Evolutionary conservation across 2,113 vertebrate genomes (phyloP).

Genomic region (Lanius ludovicianus): DNA sequence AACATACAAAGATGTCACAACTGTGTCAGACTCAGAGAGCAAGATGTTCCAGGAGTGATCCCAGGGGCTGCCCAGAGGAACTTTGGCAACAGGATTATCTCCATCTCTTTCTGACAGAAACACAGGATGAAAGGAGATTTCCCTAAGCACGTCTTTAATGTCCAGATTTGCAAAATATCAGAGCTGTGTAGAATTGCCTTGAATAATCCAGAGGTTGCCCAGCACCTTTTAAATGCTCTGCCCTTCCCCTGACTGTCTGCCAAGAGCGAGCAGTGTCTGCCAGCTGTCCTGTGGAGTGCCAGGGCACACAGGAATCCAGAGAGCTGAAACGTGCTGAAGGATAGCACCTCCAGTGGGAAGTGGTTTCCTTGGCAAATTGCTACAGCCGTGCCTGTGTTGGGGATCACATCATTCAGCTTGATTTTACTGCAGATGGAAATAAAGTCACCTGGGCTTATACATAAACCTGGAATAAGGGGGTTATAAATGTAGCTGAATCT

Average conservation of each 20-base stretch:
- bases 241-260: constrained; percentile 22
- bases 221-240: neutral
- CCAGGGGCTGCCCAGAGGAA: neutral
- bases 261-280: neutral
- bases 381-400: neutral
- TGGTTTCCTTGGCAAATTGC: neutral
- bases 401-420: neutral
- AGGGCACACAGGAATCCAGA: neutral
- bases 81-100: constrained; percentile 23
- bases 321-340: neutral
- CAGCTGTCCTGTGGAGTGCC: constrained; percentile 2
- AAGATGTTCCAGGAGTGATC: neutral
- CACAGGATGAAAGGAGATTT: neutral
- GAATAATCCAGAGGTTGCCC: constrained; percentile 14
- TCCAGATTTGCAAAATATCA: constrained; percentile 3
- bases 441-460: neutral
- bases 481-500: neutral
- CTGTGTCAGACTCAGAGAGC: neutral
- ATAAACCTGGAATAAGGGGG: neutral
- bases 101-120: constrained; percentile 9
- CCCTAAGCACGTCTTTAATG: neutral
- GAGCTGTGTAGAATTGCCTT: neutral
- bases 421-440: neutral
- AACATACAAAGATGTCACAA: neutral
- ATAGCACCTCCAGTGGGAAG: neutral